Conservation (phyloP, 1,140 invertebrate species). For the Scaptomyza pallida region DNA sequence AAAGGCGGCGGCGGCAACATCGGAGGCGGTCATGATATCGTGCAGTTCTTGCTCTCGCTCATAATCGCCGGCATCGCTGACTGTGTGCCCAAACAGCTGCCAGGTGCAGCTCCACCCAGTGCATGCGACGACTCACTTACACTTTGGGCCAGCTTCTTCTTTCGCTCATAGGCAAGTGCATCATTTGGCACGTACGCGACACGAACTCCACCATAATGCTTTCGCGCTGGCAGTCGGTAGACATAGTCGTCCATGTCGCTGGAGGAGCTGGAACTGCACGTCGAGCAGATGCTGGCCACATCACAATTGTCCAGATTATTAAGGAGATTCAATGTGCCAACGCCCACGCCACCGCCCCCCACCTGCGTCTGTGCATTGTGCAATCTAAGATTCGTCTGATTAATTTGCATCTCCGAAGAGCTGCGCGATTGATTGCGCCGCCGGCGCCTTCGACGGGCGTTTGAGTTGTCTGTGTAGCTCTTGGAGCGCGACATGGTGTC, state of each 20-base stretch:
- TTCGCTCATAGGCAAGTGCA: conserved; percentile 90
- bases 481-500: conserved; percentile 83
- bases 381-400: conserved; percentile 77
- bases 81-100: conserved; percentile 17
- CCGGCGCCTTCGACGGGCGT: conserved; percentile 68
- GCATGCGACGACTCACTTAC: conserved; percentile 39
- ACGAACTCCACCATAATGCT: conserved; percentile 93
- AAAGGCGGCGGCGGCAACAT: conserved; percentile 76
- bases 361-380: conserved; percentile 77
- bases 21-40: conserved; percentile 83
- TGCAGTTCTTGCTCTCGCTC: conserved; percentile 80
- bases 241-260: conserved; percentile 93
- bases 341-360: conserved; percentile 29
- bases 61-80: conserved; percentile 52
- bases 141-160: conserved; percentile 85
- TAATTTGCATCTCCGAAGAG: conserved; percentile 81
- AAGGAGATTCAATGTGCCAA: conserved; percentile 49
- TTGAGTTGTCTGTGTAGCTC: conserved; percentile 83
- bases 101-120: neutral
- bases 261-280: conserved; percentile 90
- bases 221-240: conserved; percentile 90
- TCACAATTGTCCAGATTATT: conserved; percentile 86
- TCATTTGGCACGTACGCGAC: conserved; percentile 96
- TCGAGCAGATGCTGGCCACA: conserved; percentile 92
- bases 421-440: conserved; percentile 79